Base-by-base conservation (phyloP, 2,888 invertebrate genomes). In the Eupithecia tripunctaria region DNA sequence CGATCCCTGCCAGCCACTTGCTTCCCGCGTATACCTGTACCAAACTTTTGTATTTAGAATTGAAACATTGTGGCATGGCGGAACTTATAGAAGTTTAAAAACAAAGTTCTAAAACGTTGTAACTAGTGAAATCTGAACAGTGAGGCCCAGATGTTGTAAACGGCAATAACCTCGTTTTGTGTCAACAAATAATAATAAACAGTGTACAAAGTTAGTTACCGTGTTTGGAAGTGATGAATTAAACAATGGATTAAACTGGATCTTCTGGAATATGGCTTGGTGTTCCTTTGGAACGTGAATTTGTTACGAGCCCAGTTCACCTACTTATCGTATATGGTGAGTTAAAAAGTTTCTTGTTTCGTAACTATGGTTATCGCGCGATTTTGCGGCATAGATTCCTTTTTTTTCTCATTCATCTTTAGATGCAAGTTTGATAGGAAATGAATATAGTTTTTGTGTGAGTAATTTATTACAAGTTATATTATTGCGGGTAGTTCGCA, bases 271-370 rank as follows among this genome's bases (percentile, higher is more conserved):
- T 85, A 93, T 90, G 91, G 86, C 86, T 82, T 88, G 86, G 86
- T 87, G 86, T 84, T 69, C 80, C 84, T 82, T 84, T 82, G 85
- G 85, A 89, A 88, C 88, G 83, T 87, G 89, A 89, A 86, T 90
- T 86, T 82, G 85, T 88, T 85, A 82, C 85, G 83, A 86, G 87
- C 88, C 93, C 93, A 86, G 86, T 88, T 93, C 93, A 93, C 92
- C 93, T 90, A 93, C 92, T 88, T 93, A 88, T 83, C 93, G 79
- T 94, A 89, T 93, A 94, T 89, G 94, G 94, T 94, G 93, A 93
- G 94, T 85, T 36, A 87, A 90, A 90, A 90, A 91, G 87, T 91
- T 91, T 91, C 91, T 84, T 87, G 90, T 91, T 90, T 92, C 91
- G 92, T 92, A 92, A 92, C 87, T 21, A 83, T 83, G 0, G 56